Evolutionary conservation across 2,113 vertebrate species (phyloP).

Genomic region (Antidorcas marsupialis): DNA sequence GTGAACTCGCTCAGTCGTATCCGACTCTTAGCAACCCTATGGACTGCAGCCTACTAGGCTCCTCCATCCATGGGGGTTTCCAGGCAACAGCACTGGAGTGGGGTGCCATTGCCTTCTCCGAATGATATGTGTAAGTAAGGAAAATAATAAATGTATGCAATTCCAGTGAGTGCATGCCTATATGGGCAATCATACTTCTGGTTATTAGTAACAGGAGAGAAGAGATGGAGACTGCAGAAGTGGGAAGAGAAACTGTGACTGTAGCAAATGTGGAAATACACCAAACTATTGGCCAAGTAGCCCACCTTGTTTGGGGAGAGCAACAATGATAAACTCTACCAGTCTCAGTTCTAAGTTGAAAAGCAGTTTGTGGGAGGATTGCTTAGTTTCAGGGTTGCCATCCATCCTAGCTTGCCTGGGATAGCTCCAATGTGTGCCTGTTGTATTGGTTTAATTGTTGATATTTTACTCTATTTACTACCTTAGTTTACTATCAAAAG

Average conservation of each 20-base stretch:
- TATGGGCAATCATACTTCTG: neutral
- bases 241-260: neutral
- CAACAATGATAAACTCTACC: neutral
- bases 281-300: neutral
- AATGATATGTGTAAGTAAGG: neutral
- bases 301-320: neutral
- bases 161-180: neutral
- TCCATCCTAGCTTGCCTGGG: neutral
- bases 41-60: no score
- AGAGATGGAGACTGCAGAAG: neutral
- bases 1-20: no score
- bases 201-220: neutral
- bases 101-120: no score
- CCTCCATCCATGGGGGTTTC: no score
- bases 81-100: no score
- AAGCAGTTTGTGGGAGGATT: neutral
- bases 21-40: no score
- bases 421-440: neutral
- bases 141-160: neutral
- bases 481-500: conserved; percentile 1
- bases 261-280: neutral
- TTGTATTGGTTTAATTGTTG: neutral
- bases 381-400: neutral
- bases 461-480: neutral
- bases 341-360: neutral